Conservation (phyloP, 2,797 vertebrate species). For the Spea hammondii region DNA sequence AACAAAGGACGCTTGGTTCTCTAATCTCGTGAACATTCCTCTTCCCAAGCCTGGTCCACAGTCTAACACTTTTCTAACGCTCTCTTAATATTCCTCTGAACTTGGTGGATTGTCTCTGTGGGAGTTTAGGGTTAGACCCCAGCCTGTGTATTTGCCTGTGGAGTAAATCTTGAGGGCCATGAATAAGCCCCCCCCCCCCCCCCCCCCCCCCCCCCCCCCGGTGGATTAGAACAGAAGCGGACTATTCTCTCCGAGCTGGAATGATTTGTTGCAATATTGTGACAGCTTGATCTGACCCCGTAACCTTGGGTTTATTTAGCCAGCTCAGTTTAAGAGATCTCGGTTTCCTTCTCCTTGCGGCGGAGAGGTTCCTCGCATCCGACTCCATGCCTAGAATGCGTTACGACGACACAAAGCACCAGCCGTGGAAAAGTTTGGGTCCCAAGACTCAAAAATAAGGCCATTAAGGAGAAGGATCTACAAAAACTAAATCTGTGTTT, state of each 20-base stretch:
- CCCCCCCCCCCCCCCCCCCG: not conserved
- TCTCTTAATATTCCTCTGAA: slow-evolving; percentile 38
- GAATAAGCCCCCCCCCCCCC: slow-evolving; percentile 24
- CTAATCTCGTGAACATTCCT: slow-evolving; percentile 16
- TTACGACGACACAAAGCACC: too few species aligned
- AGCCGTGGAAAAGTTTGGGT: too few species aligned
- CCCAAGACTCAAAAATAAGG: too few species aligned
- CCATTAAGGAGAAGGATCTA: too few species aligned
- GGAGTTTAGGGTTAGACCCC: slow-evolving; percentile 23
- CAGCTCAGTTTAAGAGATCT: slow-evolving; percentile 20
- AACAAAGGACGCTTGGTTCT: not conserved
- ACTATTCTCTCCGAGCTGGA: slow-evolving; percentile 15
- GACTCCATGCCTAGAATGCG: too few species aligned
- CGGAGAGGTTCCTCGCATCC: too few species aligned
- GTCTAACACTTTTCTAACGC: slow-evolving; percentile 15
- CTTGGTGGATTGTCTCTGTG: slow-evolving; percentile 42
- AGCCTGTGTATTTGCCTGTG: slow-evolving; percentile 28
- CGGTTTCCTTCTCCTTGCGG: slow-evolving; percentile 4
- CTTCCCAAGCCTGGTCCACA: slow-evolving; percentile 22
- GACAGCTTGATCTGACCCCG: slow-evolving; percentile 36
- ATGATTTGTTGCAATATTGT: slow-evolving; percentile 44
- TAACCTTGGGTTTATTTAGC: slow-evolving; percentile 13
- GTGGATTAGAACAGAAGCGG: slow-evolving; percentile 27
- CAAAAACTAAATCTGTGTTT: too few species aligned
- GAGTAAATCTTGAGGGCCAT: slow-evolving; percentile 36